Conservation (phyloP, 2,888 invertebrate genomes). For the Drosophila cyrtoloma region DNA sequence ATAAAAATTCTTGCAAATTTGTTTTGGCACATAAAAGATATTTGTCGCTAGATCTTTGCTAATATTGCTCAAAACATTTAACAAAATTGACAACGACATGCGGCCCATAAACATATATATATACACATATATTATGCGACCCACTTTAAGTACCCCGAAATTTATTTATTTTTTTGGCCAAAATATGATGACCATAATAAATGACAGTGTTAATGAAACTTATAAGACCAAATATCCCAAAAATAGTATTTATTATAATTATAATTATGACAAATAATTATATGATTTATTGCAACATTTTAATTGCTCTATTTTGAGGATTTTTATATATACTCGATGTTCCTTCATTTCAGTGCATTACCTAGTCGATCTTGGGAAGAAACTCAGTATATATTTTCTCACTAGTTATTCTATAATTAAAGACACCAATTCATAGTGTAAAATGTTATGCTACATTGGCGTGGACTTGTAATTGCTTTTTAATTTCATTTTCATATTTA, state of each 20-base stretch:
- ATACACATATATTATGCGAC: constrained; percentile 29
- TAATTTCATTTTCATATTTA: constrained; percentile 57
- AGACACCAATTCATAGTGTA: constrained; percentile 28
- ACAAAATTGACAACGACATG: constrained; percentile 75
- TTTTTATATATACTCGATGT: neutral
- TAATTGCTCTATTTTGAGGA: neutral
- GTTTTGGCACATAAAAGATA: constrained; percentile 68
- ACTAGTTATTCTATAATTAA: constrained; percentile 13
- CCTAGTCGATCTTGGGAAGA: neutral
- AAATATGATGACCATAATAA: constrained; percentile 4
- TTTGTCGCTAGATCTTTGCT: constrained; percentile 59
- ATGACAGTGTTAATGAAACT: constrained; percentile 9
- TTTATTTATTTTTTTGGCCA: neutral
- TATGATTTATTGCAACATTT: neutral
- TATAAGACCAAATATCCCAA: neutral
- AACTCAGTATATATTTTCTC: constrained; percentile 6
- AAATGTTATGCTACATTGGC: constrained; percentile 33
- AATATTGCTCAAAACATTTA: constrained; percentile 75
- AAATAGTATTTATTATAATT: neutral
- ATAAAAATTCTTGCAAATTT: constrained; percentile 59
- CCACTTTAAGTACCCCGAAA: constrained; percentile 53
- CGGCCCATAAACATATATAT: constrained; percentile 28
- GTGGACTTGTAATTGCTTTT: constrained; percentile 56
- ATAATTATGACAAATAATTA: neutral
- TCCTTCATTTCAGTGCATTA: constrained; percentile 9